These are phyloP conservation scores for Lordiphosa fenestrarum DNA, from an alignment of 2,888 invertebrate species.

Conservation along the genomic window DNA sequence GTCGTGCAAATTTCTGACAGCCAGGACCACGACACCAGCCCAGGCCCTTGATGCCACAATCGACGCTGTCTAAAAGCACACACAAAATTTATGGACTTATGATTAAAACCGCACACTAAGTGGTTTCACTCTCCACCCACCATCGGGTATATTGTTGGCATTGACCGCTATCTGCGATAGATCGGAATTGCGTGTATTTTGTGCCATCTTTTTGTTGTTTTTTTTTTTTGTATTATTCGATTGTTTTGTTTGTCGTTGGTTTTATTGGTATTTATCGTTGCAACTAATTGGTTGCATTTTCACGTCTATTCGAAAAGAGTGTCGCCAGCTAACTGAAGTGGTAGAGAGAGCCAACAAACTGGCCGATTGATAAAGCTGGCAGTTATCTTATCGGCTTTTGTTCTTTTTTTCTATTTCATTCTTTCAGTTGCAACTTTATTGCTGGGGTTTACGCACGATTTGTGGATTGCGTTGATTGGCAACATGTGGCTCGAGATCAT, in stretches of 20 bases:
- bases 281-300: constrained; percentile 46
- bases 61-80: constrained; percentile 77
- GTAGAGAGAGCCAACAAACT: constrained; percentile 7
- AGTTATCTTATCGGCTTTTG: constrained; percentile 51
- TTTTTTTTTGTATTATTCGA: constrained; percentile 22
- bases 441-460: constrained; percentile 21
- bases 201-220: constrained; percentile 50
- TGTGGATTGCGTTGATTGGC: constrained; percentile 12
- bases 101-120: neutral
- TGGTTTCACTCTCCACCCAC: constrained; percentile 37
- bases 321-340: constrained; percentile 38
- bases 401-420: constrained; percentile 18
- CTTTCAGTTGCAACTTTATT: constrained; percentile 25
- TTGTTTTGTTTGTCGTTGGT: constrained; percentile 5
- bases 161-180: constrained; percentile 70
- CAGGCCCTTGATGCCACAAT: constrained; percentile 81
- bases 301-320: constrained; percentile 57
- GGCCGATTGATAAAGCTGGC: constrained; percentile 36
- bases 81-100: constrained; percentile 1
- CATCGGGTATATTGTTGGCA: constrained; percentile 71
- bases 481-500: constrained; percentile 16
- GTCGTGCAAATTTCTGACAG: constrained; percentile 81
- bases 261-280: constrained; percentile 20
- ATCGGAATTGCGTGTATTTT: constrained; percentile 63
- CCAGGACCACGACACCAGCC: constrained; percentile 80